Base-by-base conservation (phyloP, 2,113 vertebrate genomes). In the Elephantulus edwardii region DNA sequence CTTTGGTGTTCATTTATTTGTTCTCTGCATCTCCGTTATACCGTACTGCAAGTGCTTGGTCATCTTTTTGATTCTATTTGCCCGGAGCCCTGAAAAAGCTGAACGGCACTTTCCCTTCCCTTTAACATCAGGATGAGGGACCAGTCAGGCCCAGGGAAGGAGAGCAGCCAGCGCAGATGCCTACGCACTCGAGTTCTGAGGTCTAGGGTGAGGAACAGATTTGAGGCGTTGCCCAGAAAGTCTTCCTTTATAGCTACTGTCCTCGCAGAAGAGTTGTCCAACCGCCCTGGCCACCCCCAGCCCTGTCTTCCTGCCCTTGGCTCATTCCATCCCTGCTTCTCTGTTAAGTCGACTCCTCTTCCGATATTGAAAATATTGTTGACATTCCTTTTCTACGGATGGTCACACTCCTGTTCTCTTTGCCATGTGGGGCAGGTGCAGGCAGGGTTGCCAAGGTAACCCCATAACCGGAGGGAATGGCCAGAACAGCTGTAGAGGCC, bases 401-500 rank as follows among this genome's bases (percentile, higher is more conserved):
- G 80, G 24, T 24, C 30, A 46, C n/a, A 13, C 14, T 70, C 56
- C n/a, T 28, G 14, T 24, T 35, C 24, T 54, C 16, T 68, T 42
- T 60, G 54, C n/a, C 50, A 54, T 2, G 0, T 7, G 17, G 35
- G 56, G 7, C 1, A 2, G 48, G 35, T 7, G 19, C 22, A 13
- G 8, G 6, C 40, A 83, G 33, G 30, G 35, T 17, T 30, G 1
- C 70, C 1, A 30, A 16, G 30, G 42, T 52, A 16, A 2, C 38
- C 56, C 54, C 33, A 33, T 52, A 6, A 3, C 52, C 66, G 16
- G 66, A 42, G 68, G 48, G 62, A 35, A 20, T 0, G 6, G 26
- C 0, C 1, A 4, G n/a, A 12, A 38, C 13, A 1, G 35, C 64
- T 22, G 19, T 46, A 17, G 8, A 19, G 17, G n/a, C 16, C 20